Evolutionary conservation across 1,140 invertebrate genomes (phyloP), one percentile per base, ranked within the genome.

Genomic region (Metaphire vulgaris): DNA sequence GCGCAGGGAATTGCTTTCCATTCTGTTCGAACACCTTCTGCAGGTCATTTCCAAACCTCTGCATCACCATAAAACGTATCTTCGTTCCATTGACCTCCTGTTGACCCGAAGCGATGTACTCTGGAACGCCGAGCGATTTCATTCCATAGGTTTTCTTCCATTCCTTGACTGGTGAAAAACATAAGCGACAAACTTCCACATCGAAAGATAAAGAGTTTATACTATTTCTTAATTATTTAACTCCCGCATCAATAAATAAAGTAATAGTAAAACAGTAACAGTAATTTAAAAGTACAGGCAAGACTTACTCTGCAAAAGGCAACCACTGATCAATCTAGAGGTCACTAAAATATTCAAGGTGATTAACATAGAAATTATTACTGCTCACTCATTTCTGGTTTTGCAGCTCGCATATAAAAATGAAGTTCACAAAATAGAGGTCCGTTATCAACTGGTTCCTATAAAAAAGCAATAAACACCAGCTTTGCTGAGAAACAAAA

Each of bases 401-500:
- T 92, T 29, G 91, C 91, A 79, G 90, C 90, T 82, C 93, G 89
- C 76, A 97, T 91, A 81, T 97, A 92, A 86, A 96, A 97, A 86
- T 96, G 92, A 83, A 95, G 92, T 89, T 98, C 96, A 33, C 96
- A 93, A 88, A 97, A 98, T 1, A 98, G 85, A 0, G 96, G 95
- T 1, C 96, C 96, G 89, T 94, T 97, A 31, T 89, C 89, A 84
- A 95, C 92, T 28, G 93, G 93, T 86, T 97, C 95, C 92, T 95
- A 81, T 65, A 76, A 32, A 72, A 26, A 77, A 80, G 26, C 86
- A n/a, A n/a, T n/a, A n/a, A n/a, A n/a, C n/a, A n/a, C n/a, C n/a
- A n/a, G n/a, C n/a, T n/a, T n/a, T n/a, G n/a, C n/a, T n/a, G n/a
- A n/a, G n/a, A n/a, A n/a, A n/a, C n/a, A n/a, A n/a, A n/a, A n/a